phyloP scores from a whole-genome alignment of 2,888 invertebrate species.

The Scrobipalpa costella region DNA sequence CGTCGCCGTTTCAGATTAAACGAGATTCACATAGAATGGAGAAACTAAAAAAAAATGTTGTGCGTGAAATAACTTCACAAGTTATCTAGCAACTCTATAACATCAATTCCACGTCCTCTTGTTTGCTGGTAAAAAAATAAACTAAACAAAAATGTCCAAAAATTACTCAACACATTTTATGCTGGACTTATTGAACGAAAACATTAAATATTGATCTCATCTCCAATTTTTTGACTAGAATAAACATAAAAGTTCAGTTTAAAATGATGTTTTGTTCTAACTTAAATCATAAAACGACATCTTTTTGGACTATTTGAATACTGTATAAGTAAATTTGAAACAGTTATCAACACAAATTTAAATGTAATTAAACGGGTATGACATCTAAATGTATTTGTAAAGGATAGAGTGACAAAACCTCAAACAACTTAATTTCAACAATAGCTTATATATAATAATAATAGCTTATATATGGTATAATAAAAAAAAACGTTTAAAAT shows the following conservation, averaged over 20 bases:
- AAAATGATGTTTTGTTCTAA: neutral
- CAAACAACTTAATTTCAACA: too few relatives aligned
- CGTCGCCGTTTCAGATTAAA: constrained; percentile 45
- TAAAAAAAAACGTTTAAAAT: too few relatives aligned
- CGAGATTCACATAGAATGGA: neutral
- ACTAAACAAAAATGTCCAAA: neutral
- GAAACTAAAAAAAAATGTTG: neutral
- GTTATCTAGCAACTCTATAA: neutral
- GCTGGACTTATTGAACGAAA: neutral
- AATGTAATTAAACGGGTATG: too few relatives aligned
- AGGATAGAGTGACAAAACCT: too few relatives aligned
- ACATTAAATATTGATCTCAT: neutral
- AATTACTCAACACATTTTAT: neutral
- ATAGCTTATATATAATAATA: too few relatives aligned
- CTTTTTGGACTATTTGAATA: neutral
- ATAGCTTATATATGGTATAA: too few relatives aligned
- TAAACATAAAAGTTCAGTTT: neutral
- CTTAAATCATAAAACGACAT: neutral
- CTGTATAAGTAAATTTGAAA: too few relatives aligned
- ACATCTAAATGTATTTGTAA: too few relatives aligned
- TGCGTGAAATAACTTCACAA: neutral
- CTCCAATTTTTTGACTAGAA: neutral
- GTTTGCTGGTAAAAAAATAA: too few relatives aligned
- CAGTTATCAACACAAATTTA: too few relatives aligned
- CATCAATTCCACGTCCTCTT: neutral